Percentiles rank a stretch among this genome's conserved stretches.
Evolutionary conservation across 2,888 invertebrate species (phyloP).

Genomic region (Carabus problematicus): DNA sequence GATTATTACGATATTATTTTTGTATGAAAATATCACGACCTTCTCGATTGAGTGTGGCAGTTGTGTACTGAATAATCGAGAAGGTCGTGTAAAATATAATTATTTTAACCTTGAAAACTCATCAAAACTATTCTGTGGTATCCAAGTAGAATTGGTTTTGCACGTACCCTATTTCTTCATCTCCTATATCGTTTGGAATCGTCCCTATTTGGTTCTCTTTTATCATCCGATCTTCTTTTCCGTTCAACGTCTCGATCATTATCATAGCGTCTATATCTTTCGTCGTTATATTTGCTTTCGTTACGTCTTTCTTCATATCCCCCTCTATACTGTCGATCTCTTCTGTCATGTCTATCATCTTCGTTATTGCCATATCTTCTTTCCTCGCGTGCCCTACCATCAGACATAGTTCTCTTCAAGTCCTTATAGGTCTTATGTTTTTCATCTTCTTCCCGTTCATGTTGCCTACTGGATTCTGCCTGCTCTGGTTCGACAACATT

Average conservation of each 20-base stretch:
- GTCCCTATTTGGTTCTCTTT: constrained; percentile 13
- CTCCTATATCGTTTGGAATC: constrained; percentile 29
- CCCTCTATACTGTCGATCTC: constrained; percentile 43
- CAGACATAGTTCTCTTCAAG: constrained; percentile 26
- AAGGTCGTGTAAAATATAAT: constrained; percentile 6
- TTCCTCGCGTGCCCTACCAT: constrained; percentile 34
- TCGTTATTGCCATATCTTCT: constrained; percentile 31
- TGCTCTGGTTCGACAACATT: background rate
- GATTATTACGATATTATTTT: too few species aligned
- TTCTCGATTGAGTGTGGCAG: too few species aligned
- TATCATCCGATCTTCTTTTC: constrained; percentile 32
- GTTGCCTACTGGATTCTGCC: constrained; percentile 8
- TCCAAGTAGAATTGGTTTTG: background rate
- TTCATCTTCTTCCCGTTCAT: constrained; percentile 28
- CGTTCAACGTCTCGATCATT: background rate
- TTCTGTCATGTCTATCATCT: constrained; percentile 35
- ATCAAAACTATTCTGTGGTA: background rate
- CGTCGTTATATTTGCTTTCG: constrained; percentile 38
- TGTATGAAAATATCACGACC: too few species aligned
- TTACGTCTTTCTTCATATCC: constrained; percentile 41
- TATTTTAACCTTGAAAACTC: background rate
- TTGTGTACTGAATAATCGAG: too few species aligned
- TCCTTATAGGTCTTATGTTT: background rate
- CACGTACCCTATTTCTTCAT: constrained; percentile 5
- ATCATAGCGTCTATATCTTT: constrained; percentile 10